Percentiles rank a stretch among this genome's conserved stretches.
Conservation (phyloP, 2,797 vertebrate species). For the Menidia menidia region DNA sequence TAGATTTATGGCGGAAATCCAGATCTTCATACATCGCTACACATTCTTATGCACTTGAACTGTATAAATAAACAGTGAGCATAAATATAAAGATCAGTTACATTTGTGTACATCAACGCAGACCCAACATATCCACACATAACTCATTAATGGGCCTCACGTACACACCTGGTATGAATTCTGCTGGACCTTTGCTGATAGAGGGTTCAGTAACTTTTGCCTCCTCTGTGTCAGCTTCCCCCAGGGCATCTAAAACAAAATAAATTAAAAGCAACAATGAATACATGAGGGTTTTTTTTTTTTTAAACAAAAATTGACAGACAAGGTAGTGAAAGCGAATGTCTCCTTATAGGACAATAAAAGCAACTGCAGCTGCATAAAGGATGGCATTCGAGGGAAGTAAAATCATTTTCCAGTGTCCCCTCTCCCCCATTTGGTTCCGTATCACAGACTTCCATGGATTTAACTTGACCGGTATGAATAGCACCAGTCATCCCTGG, state of each 20-base stretch:
- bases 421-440: slow-evolving; percentile 38
- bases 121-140: neutral
- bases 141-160: neutral
- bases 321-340: too few relatives aligned
- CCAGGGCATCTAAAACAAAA: slow-evolving; percentile 60
- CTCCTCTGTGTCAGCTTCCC: slow-evolving; percentile 47
- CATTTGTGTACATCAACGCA: neutral
- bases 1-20: neutral
- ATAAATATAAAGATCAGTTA: neutral
- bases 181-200: slow-evolving; percentile 51
- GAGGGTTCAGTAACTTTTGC: slow-evolving; percentile 52
- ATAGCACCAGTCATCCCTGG: slow-evolving; percentile 78
- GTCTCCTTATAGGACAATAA: too few relatives aligned
- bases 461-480: slow-evolving; percentile 67
- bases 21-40: neutral
- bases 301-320: too few relatives aligned
- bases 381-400: neutral
- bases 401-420: slow-evolving; percentile 15
- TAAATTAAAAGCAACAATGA: slow-evolving; percentile 3
- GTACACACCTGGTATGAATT: slow-evolving; percentile 72
- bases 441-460: slow-evolving; percentile 61
- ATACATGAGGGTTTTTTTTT: neutral
- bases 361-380: slow-evolving; percentile 2
- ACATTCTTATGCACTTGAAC: neutral
- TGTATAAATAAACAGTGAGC: slow-evolving; percentile 3